Conservation (phyloP, 2,888 invertebrate species). For the Tupiocoris notatus region DNA sequence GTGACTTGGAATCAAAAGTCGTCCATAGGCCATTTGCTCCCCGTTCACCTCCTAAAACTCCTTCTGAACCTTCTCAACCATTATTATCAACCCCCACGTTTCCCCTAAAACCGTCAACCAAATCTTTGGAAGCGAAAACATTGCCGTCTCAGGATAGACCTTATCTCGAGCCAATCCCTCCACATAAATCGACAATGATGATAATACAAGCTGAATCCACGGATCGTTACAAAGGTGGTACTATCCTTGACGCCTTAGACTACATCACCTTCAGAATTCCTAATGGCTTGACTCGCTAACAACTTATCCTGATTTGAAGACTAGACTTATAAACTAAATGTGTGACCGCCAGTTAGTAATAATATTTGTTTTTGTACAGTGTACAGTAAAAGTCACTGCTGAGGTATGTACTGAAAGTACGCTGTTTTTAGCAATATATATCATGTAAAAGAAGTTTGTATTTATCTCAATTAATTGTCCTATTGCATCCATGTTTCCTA, state of each 20-base stretch:
- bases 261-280: slow-evolving; percentile 39
- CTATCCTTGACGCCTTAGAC: slow-evolving; percentile 36
- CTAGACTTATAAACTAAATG: slow-evolving; percentile 20
- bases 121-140: neutral
- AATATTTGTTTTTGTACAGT: slow-evolving; percentile 32
- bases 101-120: neutral
- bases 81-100: neutral
- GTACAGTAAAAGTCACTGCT: too few relatives aligned
- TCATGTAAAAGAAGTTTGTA: too few relatives aligned
- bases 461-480: too few relatives aligned
- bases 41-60: slow-evolving; percentile 20
- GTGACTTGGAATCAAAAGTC: slow-evolving; percentile 58
- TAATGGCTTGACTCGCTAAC: slow-evolving; percentile 31
- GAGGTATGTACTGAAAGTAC: too few relatives aligned
- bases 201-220: slow-evolving; percentile 1
- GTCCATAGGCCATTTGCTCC: slow-evolving; percentile 40
- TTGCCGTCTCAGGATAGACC: neutral
- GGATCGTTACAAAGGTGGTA: slow-evolving; percentile 26
- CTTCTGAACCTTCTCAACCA: neutral
- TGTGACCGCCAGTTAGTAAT: slow-evolving; percentile 6
- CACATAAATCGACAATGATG: slow-evolving; percentile 15
- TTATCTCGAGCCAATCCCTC: slow-evolving; percentile 5
- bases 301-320: neutral
- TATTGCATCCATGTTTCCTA: too few relatives aligned
- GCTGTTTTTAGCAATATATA: too few relatives aligned